Percentiles rank a stretch among this genome's conserved stretches.
phyloP scores from a whole-genome alignment of 2,113 vertebrate genomes.

The Labeo rohita region DNA sequence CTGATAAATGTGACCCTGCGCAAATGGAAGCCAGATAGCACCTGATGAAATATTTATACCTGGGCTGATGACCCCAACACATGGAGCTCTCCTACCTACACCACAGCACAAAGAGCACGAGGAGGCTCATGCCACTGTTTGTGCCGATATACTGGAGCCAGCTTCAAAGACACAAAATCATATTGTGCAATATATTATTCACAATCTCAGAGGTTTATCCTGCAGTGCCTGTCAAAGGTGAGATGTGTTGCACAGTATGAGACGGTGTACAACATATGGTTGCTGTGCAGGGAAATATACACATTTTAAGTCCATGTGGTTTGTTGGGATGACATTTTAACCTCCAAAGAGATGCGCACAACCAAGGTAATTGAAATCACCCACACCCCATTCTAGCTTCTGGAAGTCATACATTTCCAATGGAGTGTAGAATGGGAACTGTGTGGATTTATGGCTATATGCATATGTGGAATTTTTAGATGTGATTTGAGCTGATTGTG shows the following conservation, averaged over 20 bases:
- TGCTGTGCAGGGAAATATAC: neutral
- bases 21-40: slow-evolving; percentile 45
- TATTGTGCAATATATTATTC: slow-evolving; percentile 43
- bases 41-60: slow-evolving; percentile 50
- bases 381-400: neutral
- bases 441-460: neutral
- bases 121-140: slow-evolving; percentile 33
- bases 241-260: slow-evolving; percentile 26
- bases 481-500: neutral
- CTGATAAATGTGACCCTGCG: slow-evolving; percentile 52
- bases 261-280: slow-evolving; percentile 23
- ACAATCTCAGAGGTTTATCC: slow-evolving; percentile 34
- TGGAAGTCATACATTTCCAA: neutral
- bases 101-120: slow-evolving; percentile 14
- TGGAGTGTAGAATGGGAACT: neutral
- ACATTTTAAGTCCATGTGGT: neutral
- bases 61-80: slow-evolving; percentile 36
- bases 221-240: slow-evolving; percentile 40
- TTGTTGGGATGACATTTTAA: neutral
- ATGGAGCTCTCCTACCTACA: slow-evolving; percentile 6
- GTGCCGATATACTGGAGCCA: slow-evolving; percentile 11
- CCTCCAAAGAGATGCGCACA: neutral
- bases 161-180: slow-evolving; percentile 10
- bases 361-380: neutral
- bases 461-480: neutral